These are phyloP conservation scores for Origma solitaria DNA, from an alignment of 2,113 vertebrate species.

Conservation along the genomic window DNA sequence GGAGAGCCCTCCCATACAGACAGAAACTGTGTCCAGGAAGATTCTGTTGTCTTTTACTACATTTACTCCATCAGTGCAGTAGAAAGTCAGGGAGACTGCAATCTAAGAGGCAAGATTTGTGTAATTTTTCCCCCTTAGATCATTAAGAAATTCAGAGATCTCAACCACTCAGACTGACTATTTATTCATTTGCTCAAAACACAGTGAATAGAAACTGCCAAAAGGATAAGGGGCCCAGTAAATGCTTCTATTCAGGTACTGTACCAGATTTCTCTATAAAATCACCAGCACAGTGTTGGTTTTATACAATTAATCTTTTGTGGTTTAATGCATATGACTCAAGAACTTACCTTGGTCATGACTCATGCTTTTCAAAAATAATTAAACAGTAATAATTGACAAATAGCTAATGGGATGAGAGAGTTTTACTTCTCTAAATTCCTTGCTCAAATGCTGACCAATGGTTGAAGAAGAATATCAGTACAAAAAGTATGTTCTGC, in stretches of 20 bases:
- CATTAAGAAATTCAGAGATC: background rate
- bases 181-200: background rate
- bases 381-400: background rate
- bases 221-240: background rate
- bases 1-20: background rate
- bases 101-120: background rate
- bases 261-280: background rate
- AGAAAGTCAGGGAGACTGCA: background rate
- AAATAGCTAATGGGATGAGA: background rate
- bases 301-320: background rate
- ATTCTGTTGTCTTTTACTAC: background rate
- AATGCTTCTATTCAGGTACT: background rate
- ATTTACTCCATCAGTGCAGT: background rate
- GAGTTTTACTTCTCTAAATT: background rate
- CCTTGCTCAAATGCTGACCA: background rate
- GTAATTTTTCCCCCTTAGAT: background rate
- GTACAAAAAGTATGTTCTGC: background rate
- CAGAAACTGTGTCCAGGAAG: background rate
- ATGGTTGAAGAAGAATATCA: background rate
- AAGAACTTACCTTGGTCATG: background rate
- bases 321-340: background rate
- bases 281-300: background rate
- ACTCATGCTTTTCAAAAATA: background rate
- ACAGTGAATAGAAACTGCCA: background rate
- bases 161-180: background rate